Evolutionary conservation across 2,113 vertebrate genomes (phyloP).

Genomic region (Cettia cetti): DNA sequence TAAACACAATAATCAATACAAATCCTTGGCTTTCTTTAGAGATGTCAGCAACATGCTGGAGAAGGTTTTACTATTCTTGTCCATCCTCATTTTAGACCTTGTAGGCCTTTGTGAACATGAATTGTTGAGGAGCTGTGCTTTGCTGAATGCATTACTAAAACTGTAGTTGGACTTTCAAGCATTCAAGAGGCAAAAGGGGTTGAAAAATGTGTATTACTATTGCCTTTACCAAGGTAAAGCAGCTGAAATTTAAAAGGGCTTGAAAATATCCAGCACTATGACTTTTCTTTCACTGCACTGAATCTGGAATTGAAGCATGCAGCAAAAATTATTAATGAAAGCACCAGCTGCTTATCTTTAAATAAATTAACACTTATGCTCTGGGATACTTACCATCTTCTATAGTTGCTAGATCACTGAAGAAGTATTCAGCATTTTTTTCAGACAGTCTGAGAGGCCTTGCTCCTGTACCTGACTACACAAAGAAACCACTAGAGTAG

Average conservation of each 20-base stretch:
- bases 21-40: conserved; percentile 14
- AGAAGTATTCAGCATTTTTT: not conserved
- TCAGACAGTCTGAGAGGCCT: not conserved
- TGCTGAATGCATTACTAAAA: not conserved
- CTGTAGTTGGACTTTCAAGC: not conserved
- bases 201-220: not conserved
- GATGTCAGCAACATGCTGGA: not conserved
- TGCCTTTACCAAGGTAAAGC: not conserved
- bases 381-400: not conserved
- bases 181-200: not conserved
- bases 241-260: not conserved
- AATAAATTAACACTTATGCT: not conserved
- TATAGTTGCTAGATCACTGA: not conserved
- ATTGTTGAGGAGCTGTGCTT: conserved; percentile 8
- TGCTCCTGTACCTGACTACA: not conserved
- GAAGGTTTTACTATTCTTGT: conserved; percentile 10
- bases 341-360: not conserved
- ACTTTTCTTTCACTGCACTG: not conserved
- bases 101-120: not conserved
- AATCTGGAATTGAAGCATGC: not conserved
- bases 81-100: not conserved
- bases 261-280: not conserved
- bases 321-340: not conserved
- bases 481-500: not conserved
- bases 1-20: conserved; percentile 13